Evolutionary conservation across 2,797 vertebrate genomes (phyloP).

Genomic region (Psittacula echo): DNA sequence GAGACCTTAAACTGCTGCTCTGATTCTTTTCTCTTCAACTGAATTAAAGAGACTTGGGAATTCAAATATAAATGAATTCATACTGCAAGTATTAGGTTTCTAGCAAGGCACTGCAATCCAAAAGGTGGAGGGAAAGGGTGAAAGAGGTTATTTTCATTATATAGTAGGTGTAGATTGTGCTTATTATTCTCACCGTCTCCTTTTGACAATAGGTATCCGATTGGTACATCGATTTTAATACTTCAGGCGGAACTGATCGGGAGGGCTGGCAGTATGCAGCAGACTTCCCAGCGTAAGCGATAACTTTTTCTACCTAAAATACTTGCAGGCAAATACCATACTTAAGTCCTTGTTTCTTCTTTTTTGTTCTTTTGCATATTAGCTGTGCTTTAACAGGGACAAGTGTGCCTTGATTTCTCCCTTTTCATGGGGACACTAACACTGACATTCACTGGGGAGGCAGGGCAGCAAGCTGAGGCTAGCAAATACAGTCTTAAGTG

Average conservation of each 20-base stretch:
- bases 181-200: not conserved
- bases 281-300: constrained; percentile 93
- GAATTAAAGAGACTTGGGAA: not conserved
- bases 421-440: not conserved
- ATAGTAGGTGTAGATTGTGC: not conserved
- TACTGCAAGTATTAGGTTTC: not conserved
- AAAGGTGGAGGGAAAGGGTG: not conserved
- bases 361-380: not conserved
- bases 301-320: not conserved
- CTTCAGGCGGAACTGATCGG: constrained; percentile 87
- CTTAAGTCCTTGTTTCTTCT: not conserved
- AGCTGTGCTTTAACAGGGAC: not conserved
- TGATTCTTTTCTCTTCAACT: not conserved
- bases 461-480: not conserved
- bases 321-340: not conserved
- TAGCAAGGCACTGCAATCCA: not conserved
- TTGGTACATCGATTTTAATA: constrained; percentile 90
- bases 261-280: constrained; percentile 98
- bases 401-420: not conserved
- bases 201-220: constrained; percentile 87
- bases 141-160: not conserved
- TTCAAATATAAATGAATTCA: not conserved
- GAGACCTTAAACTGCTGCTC: not conserved
- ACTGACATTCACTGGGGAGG: not conserved
- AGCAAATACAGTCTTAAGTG: not conserved